phyloP scores from a whole-genome alignment of 2,888 invertebrate species.

The Andrena hattorfiana region DNA sequence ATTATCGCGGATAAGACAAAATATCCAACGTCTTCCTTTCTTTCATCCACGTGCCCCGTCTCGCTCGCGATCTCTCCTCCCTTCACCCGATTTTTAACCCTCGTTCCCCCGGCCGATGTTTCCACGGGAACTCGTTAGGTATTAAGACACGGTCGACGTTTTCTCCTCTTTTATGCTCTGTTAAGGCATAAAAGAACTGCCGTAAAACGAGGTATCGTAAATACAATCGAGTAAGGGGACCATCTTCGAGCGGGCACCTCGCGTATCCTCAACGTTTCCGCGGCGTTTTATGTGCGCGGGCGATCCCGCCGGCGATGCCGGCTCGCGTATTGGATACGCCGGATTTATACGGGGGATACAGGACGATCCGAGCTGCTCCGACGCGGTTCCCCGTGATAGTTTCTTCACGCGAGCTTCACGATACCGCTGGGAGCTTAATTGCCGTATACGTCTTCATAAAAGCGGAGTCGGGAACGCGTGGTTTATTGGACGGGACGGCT shows the following conservation, averaged over 20 bases:
- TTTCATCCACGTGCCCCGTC: neutral
- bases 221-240: slow-evolving; percentile 60
- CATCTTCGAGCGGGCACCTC: slow-evolving; percentile 22
- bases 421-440: slow-evolving; percentile 33
- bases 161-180: slow-evolving; percentile 50
- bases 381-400: neutral
- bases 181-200: slow-evolving; percentile 64
- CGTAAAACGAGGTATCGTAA: slow-evolving; percentile 69
- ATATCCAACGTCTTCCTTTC: slow-evolving; percentile 1
- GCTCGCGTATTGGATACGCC: slow-evolving; percentile 12
- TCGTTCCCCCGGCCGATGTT: slow-evolving; percentile 27
- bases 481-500: slow-evolving; percentile 13
- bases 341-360: slow-evolving; percentile 40
- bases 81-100: slow-evolving; percentile 42
- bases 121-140: slow-evolving; percentile 68
- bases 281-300: slow-evolving; percentile 35
- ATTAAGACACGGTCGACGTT: slow-evolving; percentile 57
- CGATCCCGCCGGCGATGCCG: slow-evolving; percentile 28
- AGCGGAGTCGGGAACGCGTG: slow-evolving; percentile 13
- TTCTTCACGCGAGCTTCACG: neutral
- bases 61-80: slow-evolving; percentile 10
- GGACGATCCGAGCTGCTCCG: neutral
- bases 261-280: slow-evolving; percentile 34
- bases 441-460: slow-evolving; percentile 26
- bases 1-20: slow-evolving; percentile 38